Evolutionary conservation across 2,797 vertebrate species (phyloP), one percentile per base, ranked within the genome.

Genomic region (Catharus ustulatus): DNA sequence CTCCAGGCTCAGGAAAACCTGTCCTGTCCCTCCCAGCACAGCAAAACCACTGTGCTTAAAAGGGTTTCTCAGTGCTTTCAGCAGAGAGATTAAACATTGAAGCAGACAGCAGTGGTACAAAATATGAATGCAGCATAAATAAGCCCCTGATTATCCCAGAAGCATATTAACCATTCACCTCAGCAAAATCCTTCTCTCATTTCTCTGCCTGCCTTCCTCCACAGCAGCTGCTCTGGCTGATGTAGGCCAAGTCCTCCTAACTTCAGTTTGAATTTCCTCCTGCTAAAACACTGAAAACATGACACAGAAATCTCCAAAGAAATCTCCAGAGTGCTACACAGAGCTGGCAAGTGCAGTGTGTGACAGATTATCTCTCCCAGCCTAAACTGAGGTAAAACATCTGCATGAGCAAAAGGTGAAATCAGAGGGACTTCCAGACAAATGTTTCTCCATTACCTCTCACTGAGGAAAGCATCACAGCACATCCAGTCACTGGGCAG

Each of bases 301-400:
- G 6, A 27, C n/a, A 6, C 0, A 5, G 2, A 54, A 42, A 24
- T 14, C 20, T 15, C 40, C 42, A 24, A 20, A 13, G 27, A 71
- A 43, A 68, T 15, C 71, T 32, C 0, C 3, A 8, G 46, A 51
- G 15, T 4, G 9, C 34, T 23, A 2, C 7, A 22, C 23, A 58
- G 58, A 76, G 40, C n/a, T 49, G 36, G 51, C 21, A 61, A 68
- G 9, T 8, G 36, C 54, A 64, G 9, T 26, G 30, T 2, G 7
- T 15, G 24, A 29, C 9, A 72, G 27, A 6, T 13, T 1, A 30
- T 42, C 62, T 51, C 13, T 10, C 34, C 27, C n/a, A 57, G 16
- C 13, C 29, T 43, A 14, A 62, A 12, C 9, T 4, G 7, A 62
- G 34, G 20, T 55, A 32, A 57, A 73, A 46, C 7, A 62, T 4